Conservation (phyloP, 2,888 invertebrate genomes). For the Cheilosia variabilis region DNA sequence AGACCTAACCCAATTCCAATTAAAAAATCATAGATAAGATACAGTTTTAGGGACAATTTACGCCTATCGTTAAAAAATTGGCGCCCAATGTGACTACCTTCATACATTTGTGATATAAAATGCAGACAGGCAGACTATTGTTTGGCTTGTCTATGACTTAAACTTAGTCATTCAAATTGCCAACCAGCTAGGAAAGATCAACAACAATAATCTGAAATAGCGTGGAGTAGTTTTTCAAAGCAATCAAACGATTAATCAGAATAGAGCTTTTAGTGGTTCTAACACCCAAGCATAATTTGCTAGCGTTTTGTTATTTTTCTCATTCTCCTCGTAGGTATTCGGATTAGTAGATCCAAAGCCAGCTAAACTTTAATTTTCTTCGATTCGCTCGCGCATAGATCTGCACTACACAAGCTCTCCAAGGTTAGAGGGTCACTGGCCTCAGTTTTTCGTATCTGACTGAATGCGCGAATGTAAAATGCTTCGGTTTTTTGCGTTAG, state of each 20-base stretch:
- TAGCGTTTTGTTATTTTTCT: conserved; percentile 42
- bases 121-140: conserved; percentile 19
- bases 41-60: conserved; percentile 3
- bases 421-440: conserved; percentile 83
- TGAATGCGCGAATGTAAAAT: conserved; percentile 62
- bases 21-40: conserved; percentile 33
- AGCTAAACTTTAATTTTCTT: conserved; percentile 72
- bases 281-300: conserved; percentile 29
- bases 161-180: conserved; percentile 32
- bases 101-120: neutral
- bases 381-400: conserved; percentile 70
- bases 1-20: conserved; percentile 46
- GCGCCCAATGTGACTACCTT: conserved; percentile 16
- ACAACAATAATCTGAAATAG: conserved; percentile 9
- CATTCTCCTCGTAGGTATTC: conserved; percentile 37
- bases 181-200: conserved; percentile 15
- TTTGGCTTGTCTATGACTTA: conserved; percentile 10
- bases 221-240: conserved; percentile 32
- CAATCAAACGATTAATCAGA: conserved; percentile 52
- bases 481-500: conserved; percentile 46
- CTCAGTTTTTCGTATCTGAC: conserved; percentile 69
- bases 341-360: conserved; percentile 31
- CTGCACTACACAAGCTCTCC: conserved; percentile 80
- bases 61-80: neutral
- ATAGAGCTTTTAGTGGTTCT: conserved; percentile 39